Conservation (phyloP, 2,888 invertebrate genomes). For the Anthophora plumipes region DNA sequence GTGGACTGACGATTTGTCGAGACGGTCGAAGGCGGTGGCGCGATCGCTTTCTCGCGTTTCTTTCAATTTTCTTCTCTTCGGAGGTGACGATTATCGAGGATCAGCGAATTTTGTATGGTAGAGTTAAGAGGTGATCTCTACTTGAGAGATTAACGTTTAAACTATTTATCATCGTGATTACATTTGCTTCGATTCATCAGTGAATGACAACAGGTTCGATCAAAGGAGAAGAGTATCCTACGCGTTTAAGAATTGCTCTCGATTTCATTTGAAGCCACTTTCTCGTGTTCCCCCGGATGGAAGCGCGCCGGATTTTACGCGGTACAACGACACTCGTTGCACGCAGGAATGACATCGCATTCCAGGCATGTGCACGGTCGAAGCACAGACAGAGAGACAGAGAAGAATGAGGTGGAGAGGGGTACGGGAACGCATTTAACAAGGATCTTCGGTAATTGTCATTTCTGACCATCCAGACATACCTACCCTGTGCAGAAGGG, state of each 20-base stretch:
- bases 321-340: conserved; percentile 54
- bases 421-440: conserved; percentile 59
- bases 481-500: conserved; percentile 65
- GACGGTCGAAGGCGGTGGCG: neutral
- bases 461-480: conserved; percentile 81
- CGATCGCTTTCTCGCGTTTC: conserved; percentile 5
- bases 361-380: conserved; percentile 58
- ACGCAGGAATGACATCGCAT: conserved; percentile 70
- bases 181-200: too few species aligned
- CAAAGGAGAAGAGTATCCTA: too few species aligned
- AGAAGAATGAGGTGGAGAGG: neutral
- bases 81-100: too few species aligned
- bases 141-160: too few species aligned
- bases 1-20: conserved; percentile 55
- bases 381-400: conserved; percentile 12
- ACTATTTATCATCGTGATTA: too few species aligned
- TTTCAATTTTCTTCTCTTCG: neutral
- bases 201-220: too few species aligned
- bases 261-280: neutral
- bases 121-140: too few species aligned
- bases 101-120: too few species aligned
- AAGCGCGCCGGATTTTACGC: conserved; percentile 40
- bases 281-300: neutral
- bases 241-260: too few species aligned
- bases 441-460: conserved; percentile 80